Evolutionary conservation across 2,113 vertebrate species (phyloP), one percentile per base, ranked within the genome.

Genomic region (Prochilodus magdalenae): DNA sequence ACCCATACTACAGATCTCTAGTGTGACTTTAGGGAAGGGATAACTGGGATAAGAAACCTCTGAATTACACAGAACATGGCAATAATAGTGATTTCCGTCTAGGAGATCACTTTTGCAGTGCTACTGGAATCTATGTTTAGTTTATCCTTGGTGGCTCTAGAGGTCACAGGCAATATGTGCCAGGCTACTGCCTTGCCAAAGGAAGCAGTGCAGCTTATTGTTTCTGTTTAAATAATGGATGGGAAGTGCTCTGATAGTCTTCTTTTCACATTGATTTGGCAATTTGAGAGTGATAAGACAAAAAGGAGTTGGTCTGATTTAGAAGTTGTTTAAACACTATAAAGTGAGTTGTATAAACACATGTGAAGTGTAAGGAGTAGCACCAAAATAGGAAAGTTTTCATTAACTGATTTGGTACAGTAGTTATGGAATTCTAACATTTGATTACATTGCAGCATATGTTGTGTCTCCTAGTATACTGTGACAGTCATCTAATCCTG

Each of bases 161-260:
- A 75, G 65, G 24, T 62, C 30, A 15, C 16, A 33, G 66, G n/a
- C 70, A 66, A n/a, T n/a, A n/a, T 47, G 26, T n/a, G 30, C 30
- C 47, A 78, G 57, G 60, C 12, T 65, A 65, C n/a, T 67, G 24
- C 24, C 59, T 51, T 62, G 24, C 27, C 51, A 53, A 83, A 66
- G 24, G 63, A 33, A 18, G 5, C 18, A 55, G 30, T 44, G 27
- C 75, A 47, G 59, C 26, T 63, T 18, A 53, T 16, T 8, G 53
- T 69, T 49, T 70, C 55, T 36, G 33, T 72, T 18, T 40, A 40
- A 71, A 83, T 72, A 72, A 83, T 24, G 29, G 69, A 77, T 77
- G 44, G 8, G 3, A 60, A 24, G 10, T 24, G 24, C 57, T 60
- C n/a, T 24, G 57, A 60, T 12, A 51, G 49, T 51, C 49, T 51